Conservation (phyloP, 92 coral and sea anemone species). For the Pocillopora meandrina region DNA sequence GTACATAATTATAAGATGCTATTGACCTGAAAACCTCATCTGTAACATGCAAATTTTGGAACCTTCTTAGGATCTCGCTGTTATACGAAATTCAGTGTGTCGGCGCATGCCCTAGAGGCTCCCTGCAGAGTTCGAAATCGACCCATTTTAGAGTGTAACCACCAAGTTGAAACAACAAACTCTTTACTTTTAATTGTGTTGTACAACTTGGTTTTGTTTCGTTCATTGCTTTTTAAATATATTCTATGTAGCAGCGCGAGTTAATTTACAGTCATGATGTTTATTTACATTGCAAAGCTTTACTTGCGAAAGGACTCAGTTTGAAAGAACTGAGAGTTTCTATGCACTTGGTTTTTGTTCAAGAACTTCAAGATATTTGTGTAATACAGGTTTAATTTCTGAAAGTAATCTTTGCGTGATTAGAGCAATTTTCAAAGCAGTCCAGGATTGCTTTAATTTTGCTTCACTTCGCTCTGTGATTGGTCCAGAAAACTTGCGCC, state of each 20-base stretch:
- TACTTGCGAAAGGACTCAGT: background rate
- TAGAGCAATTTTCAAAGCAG: no score
- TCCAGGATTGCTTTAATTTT: no score
- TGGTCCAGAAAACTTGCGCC: no score
- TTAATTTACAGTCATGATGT: background rate
- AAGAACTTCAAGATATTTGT: no score
- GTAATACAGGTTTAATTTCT: no score
- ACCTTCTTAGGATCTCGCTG: background rate
- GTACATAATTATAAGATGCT: background rate
- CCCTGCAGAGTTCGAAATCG: background rate
- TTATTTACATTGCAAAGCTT: background rate
- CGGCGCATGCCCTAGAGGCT: background rate
- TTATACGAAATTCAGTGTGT: background rate
- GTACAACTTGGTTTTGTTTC: conserved; percentile 2
- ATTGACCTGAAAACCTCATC: background rate
- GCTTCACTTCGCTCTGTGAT: no score
- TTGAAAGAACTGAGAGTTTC: background rate
- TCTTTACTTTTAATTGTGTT: conserved; percentile 2
- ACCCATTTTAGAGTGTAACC: background rate
- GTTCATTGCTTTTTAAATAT: background rate
- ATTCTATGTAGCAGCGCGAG: background rate
- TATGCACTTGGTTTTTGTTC: background rate
- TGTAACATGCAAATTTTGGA: background rate
- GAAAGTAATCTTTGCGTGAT: no score
- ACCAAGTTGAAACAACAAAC: background rate